Evolutionary conservation across 23 tunicate genomes (phyloP), one percentile per base, ranked within the genome.

Genomic region (Botrylloides violaceus): DNA sequence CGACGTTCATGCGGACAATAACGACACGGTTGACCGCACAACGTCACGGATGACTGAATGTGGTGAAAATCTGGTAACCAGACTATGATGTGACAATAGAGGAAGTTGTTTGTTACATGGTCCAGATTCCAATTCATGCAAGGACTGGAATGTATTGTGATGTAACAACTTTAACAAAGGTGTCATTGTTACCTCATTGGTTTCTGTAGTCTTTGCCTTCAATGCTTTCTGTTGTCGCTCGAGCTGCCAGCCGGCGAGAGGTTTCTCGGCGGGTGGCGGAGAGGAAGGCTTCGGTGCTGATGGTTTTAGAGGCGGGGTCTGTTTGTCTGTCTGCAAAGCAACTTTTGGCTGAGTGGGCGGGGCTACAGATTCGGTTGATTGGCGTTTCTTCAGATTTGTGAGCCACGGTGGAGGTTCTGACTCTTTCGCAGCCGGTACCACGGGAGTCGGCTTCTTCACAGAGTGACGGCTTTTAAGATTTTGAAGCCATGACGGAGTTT

Each of bases 401-500:
- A 79, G 33, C 94, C 94, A 85, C 35, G 73, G 66, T 5, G 94
- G 94, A 0, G 83, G 76, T 2, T 65, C 58, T 37, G 83, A 71
- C 34, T 83, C 85, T 32, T 80, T 80, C 0, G 75, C 77, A 2
- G 34, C 43, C 6, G 77, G 37, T 5, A 62, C 29, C 38, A 71
- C 65, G 2, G 83, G 75, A 64, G 57, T 34, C 0, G 74, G 74
- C 55, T 74, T 85, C 49, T 82, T 88, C 32, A 50, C 66, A 1
- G 96, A 88, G 27, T 66, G 74, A 21, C 96, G 71, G 32, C 53
- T 77, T 36, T 74, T 72, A n/a, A 88, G 50, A 77, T 82, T 82
- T 39, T 88, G 86, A 34, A 88, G 49, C 96, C 96, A 88, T 32
- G 84, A 72, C 1, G 96, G 96, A 60, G 79, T 30, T 29, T 88